phyloP scores from a whole-genome alignment of 2,888 invertebrate genomes.

The Eudasyphora cyanicolor region DNA sequence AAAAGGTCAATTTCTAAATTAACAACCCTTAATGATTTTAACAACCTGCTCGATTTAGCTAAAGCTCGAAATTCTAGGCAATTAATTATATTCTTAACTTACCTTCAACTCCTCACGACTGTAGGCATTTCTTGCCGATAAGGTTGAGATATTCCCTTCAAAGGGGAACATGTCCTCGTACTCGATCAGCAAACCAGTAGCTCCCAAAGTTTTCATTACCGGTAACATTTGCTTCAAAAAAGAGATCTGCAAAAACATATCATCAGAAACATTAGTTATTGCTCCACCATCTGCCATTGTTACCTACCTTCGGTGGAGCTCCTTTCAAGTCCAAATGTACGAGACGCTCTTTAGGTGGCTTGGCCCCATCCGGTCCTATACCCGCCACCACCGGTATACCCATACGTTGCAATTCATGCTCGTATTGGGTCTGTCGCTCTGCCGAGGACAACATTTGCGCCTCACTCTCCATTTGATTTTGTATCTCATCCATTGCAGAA shows the following conservation, averaged over 20 bases:
- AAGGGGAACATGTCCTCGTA: slow-evolving; percentile 93
- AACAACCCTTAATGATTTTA: too few species aligned
- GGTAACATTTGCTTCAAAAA: slow-evolving; percentile 83
- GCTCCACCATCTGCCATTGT: not conserved
- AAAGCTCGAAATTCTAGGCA: too few species aligned
- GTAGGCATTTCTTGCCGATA: slow-evolving; percentile 82
- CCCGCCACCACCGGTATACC: slow-evolving; percentile 78
- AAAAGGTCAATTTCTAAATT: too few species aligned
- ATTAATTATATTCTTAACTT: too few species aligned
- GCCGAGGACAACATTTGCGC: slow-evolving; percentile 75
- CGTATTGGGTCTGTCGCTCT: slow-evolving; percentile 78
- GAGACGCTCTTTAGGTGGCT: slow-evolving; percentile 81
- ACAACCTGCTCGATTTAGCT: too few species aligned
- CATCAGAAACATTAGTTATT: slow-evolving; percentile 27
- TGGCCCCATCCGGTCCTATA: slow-evolving; percentile 77
- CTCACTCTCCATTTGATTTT: slow-evolving; percentile 74
- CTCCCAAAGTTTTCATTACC: slow-evolving; percentile 83
- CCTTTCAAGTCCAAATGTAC: slow-evolving; percentile 90
- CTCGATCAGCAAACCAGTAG: slow-evolving; percentile 87
- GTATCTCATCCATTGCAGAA: slow-evolving; percentile 76
- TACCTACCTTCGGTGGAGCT: slow-evolving; percentile 84
- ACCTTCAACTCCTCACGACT: slow-evolving; percentile 77
- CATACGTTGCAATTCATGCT: slow-evolving; percentile 79
- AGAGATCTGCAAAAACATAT: slow-evolving; percentile 76
- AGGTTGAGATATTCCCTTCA: slow-evolving; percentile 82